Evolutionary conservation across 1,140 invertebrate species (phyloP).

Genomic region (Sycophaga agraensis): DNA sequence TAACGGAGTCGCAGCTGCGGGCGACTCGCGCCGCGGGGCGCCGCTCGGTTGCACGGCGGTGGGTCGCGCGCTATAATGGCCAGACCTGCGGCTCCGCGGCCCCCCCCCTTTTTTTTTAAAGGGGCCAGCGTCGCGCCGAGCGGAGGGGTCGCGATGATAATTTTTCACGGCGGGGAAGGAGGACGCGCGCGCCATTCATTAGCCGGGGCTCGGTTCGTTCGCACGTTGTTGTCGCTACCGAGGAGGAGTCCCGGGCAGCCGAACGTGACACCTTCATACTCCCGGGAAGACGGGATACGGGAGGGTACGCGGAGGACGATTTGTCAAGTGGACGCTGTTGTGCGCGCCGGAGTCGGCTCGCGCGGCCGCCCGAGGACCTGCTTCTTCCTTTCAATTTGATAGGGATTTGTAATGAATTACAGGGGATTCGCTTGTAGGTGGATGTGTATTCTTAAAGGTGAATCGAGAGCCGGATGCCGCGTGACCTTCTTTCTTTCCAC

Average conservation of each 20-base stretch:
- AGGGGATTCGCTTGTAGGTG: not conserved
- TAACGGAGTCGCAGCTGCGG: slow-evolving; percentile 13
- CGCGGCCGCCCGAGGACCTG: too few relatives aligned
- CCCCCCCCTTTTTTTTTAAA: slow-evolving; percentile 14
- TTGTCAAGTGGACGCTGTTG: not conserved
- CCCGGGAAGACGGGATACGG: not conserved
- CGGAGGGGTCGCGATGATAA: too few relatives aligned
- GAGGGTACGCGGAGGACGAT: not conserved
- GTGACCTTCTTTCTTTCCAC: too few relatives aligned
- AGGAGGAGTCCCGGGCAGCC: not conserved
- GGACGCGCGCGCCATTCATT: slow-evolving; percentile 45
- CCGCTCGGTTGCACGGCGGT: slow-evolving; percentile 29
- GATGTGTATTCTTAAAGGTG: not conserved
- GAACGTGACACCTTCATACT: slow-evolving; percentile 8
- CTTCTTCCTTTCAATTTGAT: not conserved
- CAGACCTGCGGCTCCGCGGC: not conserved
- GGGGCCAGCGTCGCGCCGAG: too few relatives aligned
- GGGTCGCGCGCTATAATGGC: slow-evolving; percentile 29
- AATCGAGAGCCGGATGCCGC: too few relatives aligned
- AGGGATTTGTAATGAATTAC: not conserved
- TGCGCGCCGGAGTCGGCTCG: too few relatives aligned
- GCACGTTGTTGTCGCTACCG: slow-evolving; percentile 45
- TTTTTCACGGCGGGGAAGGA: slow-evolving; percentile 4
- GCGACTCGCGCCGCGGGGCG: slow-evolving; percentile 6
- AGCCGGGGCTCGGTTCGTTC: slow-evolving; percentile 52